Base-by-base conservation (phyloP, 2,888 invertebrate species). In the Mactromeris polynyma region DNA sequence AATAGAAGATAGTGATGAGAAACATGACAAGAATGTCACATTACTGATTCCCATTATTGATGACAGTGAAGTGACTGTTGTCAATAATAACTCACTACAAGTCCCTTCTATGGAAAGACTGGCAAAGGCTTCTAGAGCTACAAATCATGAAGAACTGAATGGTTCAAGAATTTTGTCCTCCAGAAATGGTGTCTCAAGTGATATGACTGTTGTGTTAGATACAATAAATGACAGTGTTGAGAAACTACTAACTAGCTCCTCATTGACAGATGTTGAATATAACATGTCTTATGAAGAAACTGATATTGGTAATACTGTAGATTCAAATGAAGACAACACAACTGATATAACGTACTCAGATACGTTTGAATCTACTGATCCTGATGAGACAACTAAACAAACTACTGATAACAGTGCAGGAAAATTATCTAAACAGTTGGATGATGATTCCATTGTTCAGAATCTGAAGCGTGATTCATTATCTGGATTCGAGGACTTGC, bases 361-460 rank as follows among this genome's bases (percentile, higher is more conserved):
- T 73, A 89, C 89, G 73, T 89, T 89, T 46, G 89, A 89, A 82
- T 86, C 89, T 0, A 80, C 83, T 19, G 83, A 86, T 31, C 42
- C 83, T 19, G 64, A 86, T 58, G 51, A 58, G 31, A 83, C 80
- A 31, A 42, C 83, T 6, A 79, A 46, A 40, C 77, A 40, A 42
- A 58, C 80, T 11, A 83, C 9, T 17, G 83, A 54, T 26, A 19
- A 19, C 11, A 69, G 31, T 0, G 31, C 38, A 4, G 40, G 19
- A 26, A 81, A 82, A 31, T 17, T 46, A 33, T 38, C 82, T 17
- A 82, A 38, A 40, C 7, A 26, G n/a, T 0, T 26, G 17, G 1
- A 33, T 11, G 86, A 46, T 17, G 40, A 69, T 73, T 31, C 46
- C 33, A n/a, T 46, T 26, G 26, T 64, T 21, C 40, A 73, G 14